Base-by-base conservation (phyloP, 2,113 vertebrate species). In the Vombatus ursinus region DNA sequence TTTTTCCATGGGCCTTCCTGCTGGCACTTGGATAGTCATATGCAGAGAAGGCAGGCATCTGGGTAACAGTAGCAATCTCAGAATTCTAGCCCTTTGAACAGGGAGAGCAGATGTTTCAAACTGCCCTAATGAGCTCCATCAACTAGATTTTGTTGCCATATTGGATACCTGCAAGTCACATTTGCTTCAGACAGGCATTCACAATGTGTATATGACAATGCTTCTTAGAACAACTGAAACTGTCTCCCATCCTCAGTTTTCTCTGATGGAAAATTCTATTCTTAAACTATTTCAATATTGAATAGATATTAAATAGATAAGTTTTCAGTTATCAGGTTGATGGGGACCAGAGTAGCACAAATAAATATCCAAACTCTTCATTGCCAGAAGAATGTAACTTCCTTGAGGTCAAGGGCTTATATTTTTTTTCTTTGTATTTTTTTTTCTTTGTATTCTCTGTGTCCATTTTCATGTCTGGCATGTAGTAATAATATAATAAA, bases 51-150 rank as follows among this genome's bases (percentile, higher is more conserved):
- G n/a, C n/a, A n/a, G n/a, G n/a, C n/a, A n/a, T n/a, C n/a, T n/a
- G n/a, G n/a, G n/a, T 44, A 94, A 93, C 52, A 96, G 24, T 44
- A 94, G 95, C 48, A 93, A 89, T 93, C 91, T 1, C 49, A 91
- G 93, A 89, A 14, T 25, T 95, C 96, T 61, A 84, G 95, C 91
- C 52, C 90, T 97, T 50, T 97, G 91, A 95, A 89, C 51, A 90
- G 49, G 57, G 96, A 91, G 92, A 98, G 90, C 53, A 94, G 93
- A 97, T 96, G 97, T 94, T 97, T 96, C 90, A 91, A 98, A 96
- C 93, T 91, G 28, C 90, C 97, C 96, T 98, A 97, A 97, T 92
- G 93, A 97, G 91, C 94, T 95, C 95, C 95, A 95, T 95, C 97
- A 95, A 93, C 90, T 19, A 93, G 50, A 95, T 92, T 94, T 89